Evolutionary conservation across 2,113 vertebrate species (phyloP).

Genomic region (Tiliqua scincoides): DNA sequence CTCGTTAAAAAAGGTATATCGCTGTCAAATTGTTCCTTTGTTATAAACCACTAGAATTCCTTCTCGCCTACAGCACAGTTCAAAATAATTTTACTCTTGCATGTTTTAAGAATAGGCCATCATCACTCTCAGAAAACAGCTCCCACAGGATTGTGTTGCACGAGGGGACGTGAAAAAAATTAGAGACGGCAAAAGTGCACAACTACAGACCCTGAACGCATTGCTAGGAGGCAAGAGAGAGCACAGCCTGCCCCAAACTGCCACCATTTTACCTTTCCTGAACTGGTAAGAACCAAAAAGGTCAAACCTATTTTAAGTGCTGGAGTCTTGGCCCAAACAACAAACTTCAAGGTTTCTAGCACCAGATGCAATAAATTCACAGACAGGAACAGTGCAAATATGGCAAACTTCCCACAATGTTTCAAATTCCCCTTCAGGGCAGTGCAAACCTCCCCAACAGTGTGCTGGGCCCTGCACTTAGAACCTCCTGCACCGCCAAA

Average conservation of each 20-base stretch:
- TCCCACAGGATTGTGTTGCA: neutral
- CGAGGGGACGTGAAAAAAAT: neutral
- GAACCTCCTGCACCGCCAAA: neutral
- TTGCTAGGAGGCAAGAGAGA: neutral
- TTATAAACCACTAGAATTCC: conserved; percentile 12
- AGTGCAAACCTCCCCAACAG: neutral
- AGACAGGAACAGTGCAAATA: fast-evolving
- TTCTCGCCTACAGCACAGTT: conserved; percentile 51
- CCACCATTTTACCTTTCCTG: fast-evolving
- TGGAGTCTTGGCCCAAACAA: fast-evolving
- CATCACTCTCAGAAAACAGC: neutral
- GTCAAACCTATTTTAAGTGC: fast-evolving
- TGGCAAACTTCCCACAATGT: fast-evolving
- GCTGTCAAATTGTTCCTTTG: conserved; percentile 28
- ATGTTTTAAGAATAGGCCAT: neutral
- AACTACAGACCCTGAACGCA: fast-evolving
- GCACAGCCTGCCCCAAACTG: neutral
- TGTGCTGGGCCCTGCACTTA: no score
- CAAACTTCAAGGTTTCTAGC: neutral
- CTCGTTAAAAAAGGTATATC: neutral
- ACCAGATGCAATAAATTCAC: neutral
- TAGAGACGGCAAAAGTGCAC: fast-evolving
- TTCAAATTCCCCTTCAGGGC: fast-evolving
- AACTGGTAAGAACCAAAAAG: fast-evolving
- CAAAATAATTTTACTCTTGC: conserved; percentile 1